Base-by-base conservation (phyloP, 2,797 vertebrate genomes). In the Phrynocephalus guinanensis region DNA sequence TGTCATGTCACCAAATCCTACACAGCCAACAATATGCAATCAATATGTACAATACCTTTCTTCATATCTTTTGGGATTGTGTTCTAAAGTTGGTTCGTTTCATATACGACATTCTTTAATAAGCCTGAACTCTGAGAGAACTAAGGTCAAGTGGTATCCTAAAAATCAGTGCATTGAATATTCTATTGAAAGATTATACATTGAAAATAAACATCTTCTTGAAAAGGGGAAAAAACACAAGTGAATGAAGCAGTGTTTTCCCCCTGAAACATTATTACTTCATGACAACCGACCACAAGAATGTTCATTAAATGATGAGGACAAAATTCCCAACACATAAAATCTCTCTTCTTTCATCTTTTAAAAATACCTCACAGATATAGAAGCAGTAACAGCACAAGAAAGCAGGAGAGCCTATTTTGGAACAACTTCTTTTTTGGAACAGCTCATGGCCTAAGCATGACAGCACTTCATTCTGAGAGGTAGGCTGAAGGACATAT, bases 341-440 rank as follows among this genome's bases (percentile, higher is more conserved):
- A 84, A 63, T 48, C 33, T 70, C 83, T 92, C 91, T 92, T 89
- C 86, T 91, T 24, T 90, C 68, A 79, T 6, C 66, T 70, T 91
- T 77, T 91, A 78, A 75, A 63, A 92, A 86, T 0, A 83, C 26
- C 66, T 87, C 1, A 48, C 67, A 72, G 91, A 92, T 60, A 88
- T 87, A 93, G 89, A 91, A 95, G 85, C 18, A 89, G 79, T 28
- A 91, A 71, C 84, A 94, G 90, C 92, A 87, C 88, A 95, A 87
- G 77, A 90, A 89, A 84, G 28, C 48, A 60, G 33, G 78, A 82
- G 48, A 90, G 15, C 68, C 92, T 79, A 88, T 83, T 71, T 82
- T 70, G 87, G 77, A 85, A 91, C 52, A 87, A 67, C 86, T 82
- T 33, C 79, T 11, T 79, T 81, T 86, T 72, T 88, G 77, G 84